Evolutionary conservation across 2,113 vertebrate species (phyloP).

Genomic region (Columba livia): DNA sequence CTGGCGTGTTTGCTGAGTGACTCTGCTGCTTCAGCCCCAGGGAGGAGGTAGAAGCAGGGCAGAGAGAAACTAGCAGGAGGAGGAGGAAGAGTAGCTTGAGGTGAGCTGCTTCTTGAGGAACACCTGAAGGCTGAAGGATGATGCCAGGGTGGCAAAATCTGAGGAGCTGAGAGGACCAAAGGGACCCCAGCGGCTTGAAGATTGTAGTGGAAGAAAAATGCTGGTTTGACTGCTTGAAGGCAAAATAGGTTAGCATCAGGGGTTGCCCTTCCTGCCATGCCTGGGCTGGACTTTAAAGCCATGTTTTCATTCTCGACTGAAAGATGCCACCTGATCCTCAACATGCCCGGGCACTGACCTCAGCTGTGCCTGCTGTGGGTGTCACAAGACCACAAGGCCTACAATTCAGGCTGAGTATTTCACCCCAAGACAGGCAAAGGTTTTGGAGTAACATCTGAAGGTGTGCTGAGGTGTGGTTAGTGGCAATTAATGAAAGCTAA

Average conservation of each 20-base stretch:
- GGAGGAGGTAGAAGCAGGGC: background rate
- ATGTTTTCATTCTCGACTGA: background rate
- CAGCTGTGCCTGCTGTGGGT: background rate
- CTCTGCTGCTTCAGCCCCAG: background rate
- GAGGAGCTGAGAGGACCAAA: background rate
- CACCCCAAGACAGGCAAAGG: background rate
- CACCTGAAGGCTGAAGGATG: fast-evolving
- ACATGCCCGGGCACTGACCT: background rate
- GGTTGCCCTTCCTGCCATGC: background rate
- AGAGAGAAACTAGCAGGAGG: background rate
- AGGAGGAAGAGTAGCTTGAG: background rate
- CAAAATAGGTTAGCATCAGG: background rate
- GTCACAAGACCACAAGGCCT: background rate
- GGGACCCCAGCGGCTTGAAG: background rate
- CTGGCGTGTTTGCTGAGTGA: background rate
- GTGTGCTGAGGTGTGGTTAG: background rate
- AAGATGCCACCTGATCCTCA: background rate
- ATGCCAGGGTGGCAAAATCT: background rate
- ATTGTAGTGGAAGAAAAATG: background rate
- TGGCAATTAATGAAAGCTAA: slow-evolving; percentile 20
- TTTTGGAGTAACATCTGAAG: background rate
- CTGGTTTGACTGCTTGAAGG: background rate
- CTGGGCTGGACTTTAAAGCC: background rate
- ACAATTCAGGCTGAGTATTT: background rate
- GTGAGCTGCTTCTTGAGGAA: background rate